Base-by-base conservation (phyloP, 2,888 invertebrate species). In the Eupithecia exiguata region DNA sequence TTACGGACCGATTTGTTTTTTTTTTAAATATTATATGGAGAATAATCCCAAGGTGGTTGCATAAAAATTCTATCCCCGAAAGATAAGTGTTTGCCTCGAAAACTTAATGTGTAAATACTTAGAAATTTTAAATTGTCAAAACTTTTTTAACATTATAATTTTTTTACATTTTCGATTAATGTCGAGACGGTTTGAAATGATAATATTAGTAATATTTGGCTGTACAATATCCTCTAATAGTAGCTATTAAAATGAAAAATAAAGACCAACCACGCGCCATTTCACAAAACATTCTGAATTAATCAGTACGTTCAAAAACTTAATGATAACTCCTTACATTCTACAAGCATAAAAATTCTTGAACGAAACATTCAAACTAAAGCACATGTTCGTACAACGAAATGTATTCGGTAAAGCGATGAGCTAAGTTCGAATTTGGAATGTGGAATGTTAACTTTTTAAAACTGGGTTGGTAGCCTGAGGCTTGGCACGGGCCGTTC, bases 401-500 rank as follows among this genome's bases (percentile, higher is more conserved):
- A 69, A 70, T 69, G 6, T 74, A 61, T 66, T 49, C 68, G 72
- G 68, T 74, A 74, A 30, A 1, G 36, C n/a, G 7, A 12, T 6
- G 46, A 2, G 21, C 16, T 74, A 72, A 70, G 68, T 63, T 73
- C 40, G 62, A 71, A 62, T 25, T 69, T 74, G n/a, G 69, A 21
- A 21, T 69, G 76, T 49, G 25, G 73, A 76, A 69, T 71, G 70
- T 74, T 2, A 63, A 75, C 72, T 75, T 79, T 81, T 78, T 81
- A 69, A 74, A 77, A 79, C 79, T 80, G 78, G 79, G 78, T 79
- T 75, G 74, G 76, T 74, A 74, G 85, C 85, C 85, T 53, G 74
- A 71, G 85, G 85, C 84, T 66, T 85, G 84, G 85, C 85, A 85
- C 85, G 84, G 82, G 85, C 85, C 83, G 79, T 77, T 72, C 79